A percentile compares a stretch with the other conserved stretches of the same genome.
These are phyloP conservation scores for Phasianus colchicus DNA, from an alignment of 2,113 vertebrate species.

Conservation along the genomic window DNA sequence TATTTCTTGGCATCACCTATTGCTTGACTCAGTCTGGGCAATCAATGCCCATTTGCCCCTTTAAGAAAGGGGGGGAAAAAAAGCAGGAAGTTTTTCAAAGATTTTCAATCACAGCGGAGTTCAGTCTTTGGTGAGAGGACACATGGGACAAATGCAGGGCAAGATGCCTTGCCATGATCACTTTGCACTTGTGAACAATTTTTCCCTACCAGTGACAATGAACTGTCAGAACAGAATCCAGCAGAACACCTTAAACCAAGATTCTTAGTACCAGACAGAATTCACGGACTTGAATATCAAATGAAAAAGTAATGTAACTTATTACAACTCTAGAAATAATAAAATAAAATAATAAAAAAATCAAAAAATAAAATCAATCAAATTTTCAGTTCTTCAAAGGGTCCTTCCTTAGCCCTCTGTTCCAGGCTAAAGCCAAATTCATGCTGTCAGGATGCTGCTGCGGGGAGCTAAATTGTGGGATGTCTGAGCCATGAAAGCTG, in stretches of 20 bases:
- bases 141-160: not conserved
- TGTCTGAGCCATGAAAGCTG: not conserved
- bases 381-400: not conserved
- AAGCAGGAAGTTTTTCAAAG: not conserved
- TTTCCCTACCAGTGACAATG: not conserved
- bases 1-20: constrained; percentile 8
- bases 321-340: not conserved
- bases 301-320: not conserved
- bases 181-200: not conserved
- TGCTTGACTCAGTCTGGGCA: constrained; percentile 5
- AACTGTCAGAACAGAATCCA: not conserved
- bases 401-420: not conserved
- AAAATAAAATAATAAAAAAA: not conserved
- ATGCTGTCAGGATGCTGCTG: not conserved
- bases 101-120: not conserved
- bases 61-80: not conserved
- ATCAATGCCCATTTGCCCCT: accelerated
- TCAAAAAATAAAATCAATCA: not conserved
- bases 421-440: not conserved
- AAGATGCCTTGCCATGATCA: not conserved
- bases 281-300: not conserved
- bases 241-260: not conserved
- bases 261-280: not conserved
- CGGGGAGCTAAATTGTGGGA: not conserved
- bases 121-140: not conserved